These are phyloP conservation scores for Campoletis raptor DNA, from an alignment of 2,888 invertebrate species.

Conservation along the genomic window DNA sequence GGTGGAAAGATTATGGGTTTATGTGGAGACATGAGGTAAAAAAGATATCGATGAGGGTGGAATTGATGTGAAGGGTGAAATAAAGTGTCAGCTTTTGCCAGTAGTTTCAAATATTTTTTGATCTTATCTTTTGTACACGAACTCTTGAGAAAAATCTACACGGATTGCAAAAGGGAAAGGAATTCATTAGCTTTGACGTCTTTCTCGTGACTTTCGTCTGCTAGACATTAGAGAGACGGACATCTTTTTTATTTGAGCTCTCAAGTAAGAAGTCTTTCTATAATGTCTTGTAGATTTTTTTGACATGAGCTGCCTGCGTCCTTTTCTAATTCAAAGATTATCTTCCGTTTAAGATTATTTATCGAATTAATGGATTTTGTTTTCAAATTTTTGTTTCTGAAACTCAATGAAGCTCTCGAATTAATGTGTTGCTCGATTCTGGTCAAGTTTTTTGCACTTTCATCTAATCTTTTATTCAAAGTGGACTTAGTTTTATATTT, in stretches of 20 bases:
- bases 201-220: too few relatives aligned
- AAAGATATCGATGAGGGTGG: constrained; percentile 16
- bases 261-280: too few relatives aligned
- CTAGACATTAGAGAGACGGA: too few relatives aligned
- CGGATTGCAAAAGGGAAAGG: too few relatives aligned
- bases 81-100: neutral
- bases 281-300: too few relatives aligned
- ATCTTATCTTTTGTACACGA: neutral
- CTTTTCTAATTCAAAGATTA: neutral
- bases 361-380: neutral
- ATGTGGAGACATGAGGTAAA: constrained; percentile 23
- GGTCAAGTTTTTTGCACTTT: neutral
- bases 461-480: neutral
- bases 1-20: constrained; percentile 27
- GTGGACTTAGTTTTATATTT: neutral
- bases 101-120: constrained; percentile 9
- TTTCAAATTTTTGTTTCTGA: neutral
- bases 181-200: too few relatives aligned
- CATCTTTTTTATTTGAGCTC: too few relatives aligned
- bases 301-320: too few relatives aligned
- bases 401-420: neutral
- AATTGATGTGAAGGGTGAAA: neutral
- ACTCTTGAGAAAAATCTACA: neutral
- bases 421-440: neutral
- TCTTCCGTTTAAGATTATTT: neutral